Evolutionary conservation across 2,797 vertebrate genomes (phyloP).

Genomic region (Buceros bicornis): DNA sequence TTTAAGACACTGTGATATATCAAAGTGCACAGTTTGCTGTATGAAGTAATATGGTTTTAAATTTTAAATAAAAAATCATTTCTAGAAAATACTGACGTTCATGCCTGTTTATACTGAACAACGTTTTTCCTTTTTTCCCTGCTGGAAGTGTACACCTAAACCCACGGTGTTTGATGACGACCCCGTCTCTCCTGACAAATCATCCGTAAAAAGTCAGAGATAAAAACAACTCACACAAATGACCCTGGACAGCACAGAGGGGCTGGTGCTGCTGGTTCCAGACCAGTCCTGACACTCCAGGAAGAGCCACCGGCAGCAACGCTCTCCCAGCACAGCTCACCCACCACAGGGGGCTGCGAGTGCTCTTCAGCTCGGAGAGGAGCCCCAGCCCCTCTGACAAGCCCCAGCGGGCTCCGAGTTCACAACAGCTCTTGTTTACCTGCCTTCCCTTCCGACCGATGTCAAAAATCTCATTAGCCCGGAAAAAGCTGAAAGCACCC

Average conservation of each 20-base stretch:
- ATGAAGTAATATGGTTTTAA: constrained; percentile 96
- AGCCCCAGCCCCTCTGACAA: not conserved
- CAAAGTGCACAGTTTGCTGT: constrained; percentile 99
- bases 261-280: not conserved
- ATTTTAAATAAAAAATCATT: constrained; percentile 95
- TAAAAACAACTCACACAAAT: rapidly evolving
- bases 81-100: constrained; percentile 76
- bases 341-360: not conserved
- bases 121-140: not conserved
- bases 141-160: not conserved
- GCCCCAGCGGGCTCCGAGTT: not conserved
- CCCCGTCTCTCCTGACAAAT: not conserved
- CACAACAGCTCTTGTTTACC: not conserved
- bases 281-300: not conserved
- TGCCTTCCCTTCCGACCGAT: not conserved
- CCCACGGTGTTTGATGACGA: not conserved
- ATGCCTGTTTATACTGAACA: not conserved
- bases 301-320: not conserved
- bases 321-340: rapidly evolving
- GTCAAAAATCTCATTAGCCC: constrained; percentile 44
- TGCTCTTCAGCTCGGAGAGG: not conserved
- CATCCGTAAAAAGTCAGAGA: not conserved
- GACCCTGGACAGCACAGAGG: too few species aligned
- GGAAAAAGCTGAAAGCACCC: constrained; percentile 28
- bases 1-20: constrained; percentile 99